A percentile compares a stretch with the other conserved stretches of the same genome.
phyloP scores from a whole-genome alignment of 2,113 vertebrate species.

The Hoplias malabaricus region DNA sequence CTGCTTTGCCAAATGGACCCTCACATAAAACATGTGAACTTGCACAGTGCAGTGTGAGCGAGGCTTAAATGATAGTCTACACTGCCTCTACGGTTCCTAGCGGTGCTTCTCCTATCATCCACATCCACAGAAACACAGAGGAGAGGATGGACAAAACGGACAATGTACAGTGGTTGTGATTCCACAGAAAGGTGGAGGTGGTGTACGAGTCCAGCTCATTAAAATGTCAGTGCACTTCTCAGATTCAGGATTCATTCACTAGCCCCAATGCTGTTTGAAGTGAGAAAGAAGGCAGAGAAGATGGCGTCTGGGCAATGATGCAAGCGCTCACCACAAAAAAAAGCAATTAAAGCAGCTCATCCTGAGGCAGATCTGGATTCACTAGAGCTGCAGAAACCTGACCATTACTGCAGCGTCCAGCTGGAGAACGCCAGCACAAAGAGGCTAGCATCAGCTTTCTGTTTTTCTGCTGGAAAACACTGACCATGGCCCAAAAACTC shows the following conservation, averaged over 20 bases:
- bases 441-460: conserved; percentile 27
- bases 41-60: too few relatives aligned
- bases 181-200: neutral
- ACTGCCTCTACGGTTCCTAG: too few relatives aligned
- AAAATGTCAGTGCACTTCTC: neutral
- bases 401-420: neutral
- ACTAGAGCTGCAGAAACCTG: neutral
- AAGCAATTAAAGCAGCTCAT: conserved; percentile 26
- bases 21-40: too few relatives aligned
- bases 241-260: conserved; percentile 26
- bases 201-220: neutral
- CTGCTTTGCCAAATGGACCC: too few relatives aligned
- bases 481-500: neutral
- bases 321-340: conserved; percentile 8
- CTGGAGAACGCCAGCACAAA: neutral
- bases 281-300: neutral
- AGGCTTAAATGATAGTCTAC: too few relatives aligned
- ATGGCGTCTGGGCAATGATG: conserved; percentile 29
- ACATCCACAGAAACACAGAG: too few relatives aligned
- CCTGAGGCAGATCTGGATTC: neutral
- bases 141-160: too few relatives aligned
- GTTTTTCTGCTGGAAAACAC: neutral
- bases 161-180: too few relatives aligned
- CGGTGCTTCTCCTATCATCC: too few relatives aligned
- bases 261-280: conserved; percentile 19